Percentiles rank a stretch among this genome's conserved stretches.
Conservation (phyloP, 1,140 invertebrate genomes). For the Linepithema humile region DNA sequence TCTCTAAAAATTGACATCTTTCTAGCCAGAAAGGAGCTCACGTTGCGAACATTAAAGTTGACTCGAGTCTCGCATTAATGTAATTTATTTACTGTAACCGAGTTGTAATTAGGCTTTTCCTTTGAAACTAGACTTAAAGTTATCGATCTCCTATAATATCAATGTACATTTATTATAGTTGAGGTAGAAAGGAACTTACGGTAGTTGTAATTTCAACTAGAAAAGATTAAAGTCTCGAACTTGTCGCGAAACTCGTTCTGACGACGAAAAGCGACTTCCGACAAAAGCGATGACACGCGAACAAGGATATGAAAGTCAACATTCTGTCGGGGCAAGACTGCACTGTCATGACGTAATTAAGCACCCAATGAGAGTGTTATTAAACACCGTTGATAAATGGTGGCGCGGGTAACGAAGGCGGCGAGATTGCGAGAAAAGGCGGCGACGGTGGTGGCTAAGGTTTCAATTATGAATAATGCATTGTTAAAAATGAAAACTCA, state of each 20-base stretch:
- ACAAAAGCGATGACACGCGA: constrained; percentile 13
- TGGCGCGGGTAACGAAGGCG: constrained; percentile 17
- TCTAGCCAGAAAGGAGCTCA: neutral
- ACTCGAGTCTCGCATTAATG: neutral
- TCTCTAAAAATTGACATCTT: too few relatives aligned
- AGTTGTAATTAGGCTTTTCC: neutral
- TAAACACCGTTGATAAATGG: constrained; percentile 68
- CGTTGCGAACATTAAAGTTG: neutral
- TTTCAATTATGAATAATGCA: constrained; percentile 67
- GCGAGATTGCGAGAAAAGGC: constrained; percentile 13
- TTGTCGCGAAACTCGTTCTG: neutral
- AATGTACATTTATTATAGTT: neutral
- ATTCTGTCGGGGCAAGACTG: constrained; percentile 28
- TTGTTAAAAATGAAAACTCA: constrained; percentile 65
- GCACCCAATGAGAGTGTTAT: constrained; percentile 55
- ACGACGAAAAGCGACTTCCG: constrained; percentile 14
- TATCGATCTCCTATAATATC: neutral
- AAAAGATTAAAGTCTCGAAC: constrained; percentile 1
- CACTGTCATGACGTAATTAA: constrained; percentile 63
- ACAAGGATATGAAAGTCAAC: constrained; percentile 53
- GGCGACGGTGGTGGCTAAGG: neutral
- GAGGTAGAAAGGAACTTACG: neutral
- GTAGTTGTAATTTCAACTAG: neutral
- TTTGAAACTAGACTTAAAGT: neutral
- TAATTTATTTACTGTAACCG: neutral